Conservation (phyloP, 92 coral and sea anemone genomes). For the Galaxea fascicularis region DNA sequence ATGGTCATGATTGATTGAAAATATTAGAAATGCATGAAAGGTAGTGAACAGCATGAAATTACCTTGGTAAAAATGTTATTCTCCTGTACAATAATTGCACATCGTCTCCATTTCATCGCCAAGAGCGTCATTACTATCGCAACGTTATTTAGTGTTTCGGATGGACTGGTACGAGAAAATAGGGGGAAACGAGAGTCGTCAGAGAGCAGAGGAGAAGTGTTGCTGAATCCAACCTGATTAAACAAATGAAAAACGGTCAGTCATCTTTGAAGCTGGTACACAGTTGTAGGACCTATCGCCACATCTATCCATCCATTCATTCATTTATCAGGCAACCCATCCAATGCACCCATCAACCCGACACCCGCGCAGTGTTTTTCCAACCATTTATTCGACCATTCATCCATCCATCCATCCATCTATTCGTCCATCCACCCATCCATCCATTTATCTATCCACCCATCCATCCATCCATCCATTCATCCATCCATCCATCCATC, state of each 20-base stretch:
- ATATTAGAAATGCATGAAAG: neutral
- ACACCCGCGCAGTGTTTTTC: too few species aligned
- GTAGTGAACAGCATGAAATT: neutral
- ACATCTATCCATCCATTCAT: too few species aligned
- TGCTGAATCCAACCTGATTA: slow-evolving; percentile 82
- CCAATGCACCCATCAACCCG: too few species aligned
- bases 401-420: too few species aligned
- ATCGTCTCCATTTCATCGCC: slow-evolving; percentile 73
- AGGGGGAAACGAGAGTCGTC: slow-evolving; percentile 74
- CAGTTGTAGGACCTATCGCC: neutral
- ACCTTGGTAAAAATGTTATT: slow-evolving; percentile 75
- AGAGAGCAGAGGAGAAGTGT: slow-evolving; percentile 74
- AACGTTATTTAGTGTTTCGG: slow-evolving; percentile 74
- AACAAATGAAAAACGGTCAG: neutral
- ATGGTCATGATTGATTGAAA: too few species aligned
- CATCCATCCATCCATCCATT: too few species aligned
- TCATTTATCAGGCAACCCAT: too few species aligned
- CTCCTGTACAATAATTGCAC: slow-evolving; percentile 69
- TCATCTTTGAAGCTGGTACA: neutral
- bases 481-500: too few species aligned
- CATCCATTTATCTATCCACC: too few species aligned
- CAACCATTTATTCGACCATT: too few species aligned
- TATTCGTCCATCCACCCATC: too few species aligned
- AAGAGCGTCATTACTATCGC: slow-evolving; percentile 62
- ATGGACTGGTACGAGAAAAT: slow-evolving; percentile 77